phyloP scores from a whole-genome alignment of 1,140 invertebrate species.

The Brachionus paranguensis region DNA sequence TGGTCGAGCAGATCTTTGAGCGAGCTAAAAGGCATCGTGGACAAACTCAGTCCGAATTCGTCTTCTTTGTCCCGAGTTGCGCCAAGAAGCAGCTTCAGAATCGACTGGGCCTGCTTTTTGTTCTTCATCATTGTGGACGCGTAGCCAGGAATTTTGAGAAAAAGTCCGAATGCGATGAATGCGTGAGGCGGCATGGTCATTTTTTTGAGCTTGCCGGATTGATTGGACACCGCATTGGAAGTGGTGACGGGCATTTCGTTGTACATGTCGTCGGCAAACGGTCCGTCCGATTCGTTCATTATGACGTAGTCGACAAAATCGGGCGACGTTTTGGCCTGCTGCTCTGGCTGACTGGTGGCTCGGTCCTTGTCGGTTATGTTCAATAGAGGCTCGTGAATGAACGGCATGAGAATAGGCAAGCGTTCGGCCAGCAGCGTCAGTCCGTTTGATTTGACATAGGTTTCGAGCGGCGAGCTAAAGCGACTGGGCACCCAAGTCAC shows the following conservation, averaged over 20 bases:
- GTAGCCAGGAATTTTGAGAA: slow-evolving; percentile 77
- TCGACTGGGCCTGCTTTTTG: slow-evolving; percentile 72
- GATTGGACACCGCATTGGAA: background rate
- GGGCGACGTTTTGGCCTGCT: slow-evolving; percentile 19
- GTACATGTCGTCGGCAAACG: slow-evolving; percentile 44
- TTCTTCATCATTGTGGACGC: slow-evolving; percentile 77
- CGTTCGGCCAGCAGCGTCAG: slow-evolving; percentile 76
- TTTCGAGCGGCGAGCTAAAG: slow-evolving; percentile 66
- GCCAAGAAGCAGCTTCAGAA: slow-evolving; percentile 74
- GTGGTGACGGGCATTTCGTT: slow-evolving; percentile 39
- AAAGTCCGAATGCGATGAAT: slow-evolving; percentile 77
- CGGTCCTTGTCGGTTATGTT: slow-evolving; percentile 59
- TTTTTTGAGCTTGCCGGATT: background rate
- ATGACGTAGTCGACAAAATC: background rate
- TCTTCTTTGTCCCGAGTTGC: slow-evolving; percentile 84
- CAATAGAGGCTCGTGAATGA: slow-evolving; percentile 30
- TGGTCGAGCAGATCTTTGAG: slow-evolving; percentile 71
- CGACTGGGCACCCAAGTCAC: slow-evolving; percentile 43
- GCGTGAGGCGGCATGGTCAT: slow-evolving; percentile 74
- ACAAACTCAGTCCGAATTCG: slow-evolving; percentile 54
- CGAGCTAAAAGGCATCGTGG: slow-evolving; percentile 81
- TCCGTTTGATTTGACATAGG: slow-evolving; percentile 78
- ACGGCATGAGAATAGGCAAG: slow-evolving; percentile 72
- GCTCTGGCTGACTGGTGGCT: slow-evolving; percentile 53
- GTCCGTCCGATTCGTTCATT: slow-evolving; percentile 45